Percentiles rank a stretch among this genome's conserved stretches.
phyloP scores from a whole-genome alignment of 2,113 vertebrate genomes.

The Myotis yumanensis region DNA sequence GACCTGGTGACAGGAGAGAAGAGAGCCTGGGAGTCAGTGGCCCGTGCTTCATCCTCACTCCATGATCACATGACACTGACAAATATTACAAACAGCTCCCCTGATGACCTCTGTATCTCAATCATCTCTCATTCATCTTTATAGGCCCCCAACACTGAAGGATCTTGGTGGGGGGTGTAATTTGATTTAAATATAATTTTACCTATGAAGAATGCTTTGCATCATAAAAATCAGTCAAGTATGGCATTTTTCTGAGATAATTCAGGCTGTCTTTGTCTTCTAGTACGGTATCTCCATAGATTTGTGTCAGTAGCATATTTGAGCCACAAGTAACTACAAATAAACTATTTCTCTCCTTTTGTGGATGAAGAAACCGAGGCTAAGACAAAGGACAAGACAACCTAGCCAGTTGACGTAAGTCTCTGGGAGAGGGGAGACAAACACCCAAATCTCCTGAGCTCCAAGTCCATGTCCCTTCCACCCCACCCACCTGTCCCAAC shows the following conservation, averaged over 20 bases:
- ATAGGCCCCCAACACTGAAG: neutral
- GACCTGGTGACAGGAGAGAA: neutral
- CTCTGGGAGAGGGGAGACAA: neutral
- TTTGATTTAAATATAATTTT: neutral
- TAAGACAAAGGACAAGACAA: neutral
- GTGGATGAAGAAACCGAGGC: neutral
- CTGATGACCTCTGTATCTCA: neutral
- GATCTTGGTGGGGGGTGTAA: neutral
- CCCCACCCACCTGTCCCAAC: neutral
- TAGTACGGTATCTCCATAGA: no score
- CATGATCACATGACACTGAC: neutral
- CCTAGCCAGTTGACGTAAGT: neutral
- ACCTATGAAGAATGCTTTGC: neutral
- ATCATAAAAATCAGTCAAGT: neutral
- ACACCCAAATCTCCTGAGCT: neutral
- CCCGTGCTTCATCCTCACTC: fast-evolving
- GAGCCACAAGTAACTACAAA: neutral
- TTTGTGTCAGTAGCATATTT: neutral
- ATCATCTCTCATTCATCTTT: neutral
- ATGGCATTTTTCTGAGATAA: neutral
- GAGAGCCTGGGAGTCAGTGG: neutral
- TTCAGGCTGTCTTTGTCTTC: neutral
- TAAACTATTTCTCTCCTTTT: neutral
- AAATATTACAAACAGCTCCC: neutral
- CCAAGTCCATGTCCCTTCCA: neutral